A percentile compares a stretch with the other conserved stretches of the same genome.
Conservation (phyloP, 2,888 invertebrate species). For the Lysandra bellargus region DNA sequence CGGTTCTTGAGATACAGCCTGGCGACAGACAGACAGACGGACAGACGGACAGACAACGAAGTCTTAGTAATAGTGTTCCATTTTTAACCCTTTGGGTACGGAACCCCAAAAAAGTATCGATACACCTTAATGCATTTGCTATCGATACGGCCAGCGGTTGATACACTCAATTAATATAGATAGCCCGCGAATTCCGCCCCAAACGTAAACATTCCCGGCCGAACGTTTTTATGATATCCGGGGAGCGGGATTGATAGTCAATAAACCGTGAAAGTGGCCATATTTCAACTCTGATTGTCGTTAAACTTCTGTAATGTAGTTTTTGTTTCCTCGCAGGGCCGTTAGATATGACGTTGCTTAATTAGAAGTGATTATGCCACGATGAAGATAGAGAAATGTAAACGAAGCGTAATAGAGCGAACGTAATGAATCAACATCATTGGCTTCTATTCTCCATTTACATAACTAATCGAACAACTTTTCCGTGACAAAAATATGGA, state of each 20-base stretch:
- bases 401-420: neutral
- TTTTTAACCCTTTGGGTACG: no score
- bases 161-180: slow-evolving; percentile 18
- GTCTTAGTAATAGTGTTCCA: no score
- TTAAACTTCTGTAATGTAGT: slow-evolving; percentile 5
- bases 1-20: no score
- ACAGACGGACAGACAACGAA: no score
- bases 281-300: slow-evolving; percentile 18
- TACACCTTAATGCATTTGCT: neutral
- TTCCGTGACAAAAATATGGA: neutral
- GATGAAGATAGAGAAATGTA: neutral
- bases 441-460: slow-evolving; percentile 8
- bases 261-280: slow-evolving; percentile 24
- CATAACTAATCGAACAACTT: neutral
- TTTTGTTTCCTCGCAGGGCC: neutral
- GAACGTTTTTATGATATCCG: slow-evolving; percentile 1
- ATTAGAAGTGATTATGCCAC: slow-evolving; percentile 10
- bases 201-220: neutral
- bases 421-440: slow-evolving; percentile 11
- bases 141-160: neutral
- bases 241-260: slow-evolving; percentile 20
- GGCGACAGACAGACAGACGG: no score
- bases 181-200: slow-evolving; percentile 26
- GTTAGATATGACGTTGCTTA: neutral
- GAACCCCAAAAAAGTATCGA: neutral